Evolutionary conservation across 2,888 invertebrate genomes (phyloP).

Genomic region (Diarsia rubi): DNA sequence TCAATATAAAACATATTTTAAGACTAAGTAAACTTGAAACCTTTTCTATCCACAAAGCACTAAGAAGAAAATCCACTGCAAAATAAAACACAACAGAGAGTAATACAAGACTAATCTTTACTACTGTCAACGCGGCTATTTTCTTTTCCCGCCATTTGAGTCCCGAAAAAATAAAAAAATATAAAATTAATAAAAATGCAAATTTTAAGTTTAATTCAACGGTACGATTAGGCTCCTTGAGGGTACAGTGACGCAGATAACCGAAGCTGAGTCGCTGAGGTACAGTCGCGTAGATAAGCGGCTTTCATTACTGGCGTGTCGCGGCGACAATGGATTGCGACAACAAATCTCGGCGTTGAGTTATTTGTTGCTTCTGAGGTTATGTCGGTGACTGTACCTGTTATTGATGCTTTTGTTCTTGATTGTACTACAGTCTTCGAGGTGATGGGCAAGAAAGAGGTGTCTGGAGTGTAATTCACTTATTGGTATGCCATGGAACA

Average conservation of each 20-base stretch:
- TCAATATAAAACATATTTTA: neutral
- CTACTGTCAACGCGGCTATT: conserved; percentile 30
- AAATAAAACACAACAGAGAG: conserved; percentile 17
- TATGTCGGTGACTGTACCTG: conserved; percentile 75
- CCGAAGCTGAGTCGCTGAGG: conserved; percentile 70
- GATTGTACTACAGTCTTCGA: conserved; percentile 46
- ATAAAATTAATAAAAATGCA: conserved; percentile 67
- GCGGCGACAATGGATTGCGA: conserved; percentile 82
- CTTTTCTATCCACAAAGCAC: neutral
- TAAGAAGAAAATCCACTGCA: neutral
- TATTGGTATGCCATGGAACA: no score
- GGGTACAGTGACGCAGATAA: conserved; percentile 75
- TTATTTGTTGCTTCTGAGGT: conserved; percentile 82
- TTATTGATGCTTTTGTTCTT: conserved; percentile 69
- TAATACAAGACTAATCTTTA: conserved; percentile 34
- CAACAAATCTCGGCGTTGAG: conserved; percentile 82
- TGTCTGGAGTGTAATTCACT: neutral
- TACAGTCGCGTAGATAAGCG: conserved; percentile 83
- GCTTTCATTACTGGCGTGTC: conserved; percentile 85
- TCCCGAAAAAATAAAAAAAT: conserved; percentile 29
- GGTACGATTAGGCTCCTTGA: conserved; percentile 74
- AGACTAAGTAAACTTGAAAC: neutral
- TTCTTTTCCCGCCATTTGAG: conserved; percentile 12
- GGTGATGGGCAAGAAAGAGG: neutral
- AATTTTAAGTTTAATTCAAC: conserved; percentile 65